Percentiles rank a stretch among this genome's conserved stretches.
Evolutionary conservation across 1,140 invertebrate species (phyloP).

Genomic region (Wasmannia auropunctata): DNA sequence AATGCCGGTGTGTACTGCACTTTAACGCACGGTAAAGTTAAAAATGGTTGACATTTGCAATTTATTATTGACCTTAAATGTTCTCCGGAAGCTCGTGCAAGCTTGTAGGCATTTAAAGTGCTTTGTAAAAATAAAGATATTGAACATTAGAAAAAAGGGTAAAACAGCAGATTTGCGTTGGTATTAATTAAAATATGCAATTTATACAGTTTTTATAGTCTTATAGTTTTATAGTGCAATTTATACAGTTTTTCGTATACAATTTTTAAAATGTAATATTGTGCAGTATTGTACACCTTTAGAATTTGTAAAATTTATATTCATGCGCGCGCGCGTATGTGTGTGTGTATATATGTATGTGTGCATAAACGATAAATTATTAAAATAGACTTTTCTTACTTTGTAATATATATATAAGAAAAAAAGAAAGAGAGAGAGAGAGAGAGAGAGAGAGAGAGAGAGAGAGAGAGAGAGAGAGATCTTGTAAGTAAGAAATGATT

Average conservation of each 20-base stretch:
- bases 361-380: background rate
- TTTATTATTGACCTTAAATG: conserved; percentile 55
- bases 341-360: background rate
- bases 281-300: background rate
- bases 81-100: conserved; percentile 50
- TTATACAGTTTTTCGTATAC: background rate
- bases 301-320: background rate
- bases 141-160: conserved; percentile 34
- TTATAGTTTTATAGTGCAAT: background rate
- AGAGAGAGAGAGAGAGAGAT: background rate
- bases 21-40: conserved; percentile 37
- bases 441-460: background rate
- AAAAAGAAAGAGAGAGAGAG: background rate
- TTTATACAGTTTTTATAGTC: background rate
- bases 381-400: background rate
- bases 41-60: conserved; percentile 57
- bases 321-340: background rate
- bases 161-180: background rate
- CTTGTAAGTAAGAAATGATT: conserved; percentile 16
- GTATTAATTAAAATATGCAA: background rate
- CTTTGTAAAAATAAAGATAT: conserved; percentile 55
- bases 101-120: conserved; percentile 32
- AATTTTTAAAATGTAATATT: background rate
- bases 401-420: too few relatives aligned
- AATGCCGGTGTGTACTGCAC: conserved; percentile 17